Conservation (phyloP, 2,888 invertebrate species). For the Caenorhabditis sp. region DNA sequence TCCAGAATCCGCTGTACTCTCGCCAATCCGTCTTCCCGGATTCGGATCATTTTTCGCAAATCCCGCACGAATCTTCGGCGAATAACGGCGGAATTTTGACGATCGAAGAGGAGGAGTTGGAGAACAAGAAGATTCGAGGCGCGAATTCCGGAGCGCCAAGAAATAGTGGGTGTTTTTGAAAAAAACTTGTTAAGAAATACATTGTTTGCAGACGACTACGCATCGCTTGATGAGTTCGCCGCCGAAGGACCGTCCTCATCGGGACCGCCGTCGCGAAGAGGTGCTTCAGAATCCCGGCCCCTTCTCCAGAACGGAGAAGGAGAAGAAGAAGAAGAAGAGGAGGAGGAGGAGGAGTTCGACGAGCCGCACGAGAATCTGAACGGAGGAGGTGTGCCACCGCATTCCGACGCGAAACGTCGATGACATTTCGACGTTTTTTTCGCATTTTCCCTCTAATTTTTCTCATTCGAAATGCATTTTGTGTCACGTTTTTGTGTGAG, state of each 20-base stretch:
- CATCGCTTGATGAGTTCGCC: conserved; percentile 59
- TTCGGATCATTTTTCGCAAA: conserved; percentile 2
- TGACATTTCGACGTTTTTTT: too few species aligned
- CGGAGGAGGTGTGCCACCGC: too few species aligned
- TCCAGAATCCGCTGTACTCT: conserved; percentile 70
- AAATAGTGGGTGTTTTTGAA: conserved; percentile 39
- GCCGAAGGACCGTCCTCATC: conserved; percentile 41
- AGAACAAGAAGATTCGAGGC: conserved; percentile 63
- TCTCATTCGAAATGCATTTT: too few species aligned
- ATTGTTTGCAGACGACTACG: conserved; percentile 72
- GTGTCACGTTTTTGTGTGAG: too few species aligned
- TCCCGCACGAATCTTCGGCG: neutral
- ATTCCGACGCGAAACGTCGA: conserved; percentile 6
- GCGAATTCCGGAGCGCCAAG: conserved; percentile 5
- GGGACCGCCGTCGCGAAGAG: conserved; percentile 2
- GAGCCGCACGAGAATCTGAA: conserved; percentile 49
- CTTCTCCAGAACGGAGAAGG: neutral
- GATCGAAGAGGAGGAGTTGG: conserved; percentile 67
- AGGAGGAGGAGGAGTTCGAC: conserved; percentile 33
- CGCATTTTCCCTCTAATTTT: neutral
- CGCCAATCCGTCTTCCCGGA: conserved; percentile 60
- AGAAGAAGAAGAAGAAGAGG: neutral
- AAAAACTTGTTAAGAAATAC: too few species aligned
- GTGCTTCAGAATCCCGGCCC: neutral
- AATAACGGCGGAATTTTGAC: conserved; percentile 43